Evolutionary conservation across 1,140 invertebrate species (phyloP).

Genomic region (Steinernema feltiae): DNA sequence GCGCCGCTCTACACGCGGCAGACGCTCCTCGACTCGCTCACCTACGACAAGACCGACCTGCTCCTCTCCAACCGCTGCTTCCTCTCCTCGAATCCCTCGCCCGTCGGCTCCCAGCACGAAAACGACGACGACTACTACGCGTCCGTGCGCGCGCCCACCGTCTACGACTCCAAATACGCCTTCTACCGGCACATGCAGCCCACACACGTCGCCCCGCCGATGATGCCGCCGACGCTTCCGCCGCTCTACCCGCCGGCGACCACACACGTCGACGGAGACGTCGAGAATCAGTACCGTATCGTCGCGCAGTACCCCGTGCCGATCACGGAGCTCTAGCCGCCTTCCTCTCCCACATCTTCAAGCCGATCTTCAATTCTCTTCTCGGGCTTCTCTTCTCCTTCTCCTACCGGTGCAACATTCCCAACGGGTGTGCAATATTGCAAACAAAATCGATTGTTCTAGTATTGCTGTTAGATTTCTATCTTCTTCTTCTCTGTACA

Average conservation of each 20-base stretch:
- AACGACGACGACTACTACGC: constrained; percentile 1
- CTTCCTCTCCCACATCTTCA: background rate
- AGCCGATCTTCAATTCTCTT: background rate
- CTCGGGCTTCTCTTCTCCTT: background rate
- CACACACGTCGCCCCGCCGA: background rate
- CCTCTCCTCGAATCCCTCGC: background rate
- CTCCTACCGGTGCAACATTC: too few relatives aligned
- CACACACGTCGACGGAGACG: too few relatives aligned
- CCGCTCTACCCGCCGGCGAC: background rate
- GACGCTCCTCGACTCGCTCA: constrained; percentile 13
- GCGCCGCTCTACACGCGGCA: background rate
- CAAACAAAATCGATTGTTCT: too few relatives aligned
- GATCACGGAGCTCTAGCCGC: constrained; percentile 3
- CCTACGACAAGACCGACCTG: constrained; percentile 10
- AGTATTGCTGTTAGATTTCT: too few relatives aligned
- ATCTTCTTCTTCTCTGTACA: too few relatives aligned
- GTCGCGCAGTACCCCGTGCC: constrained; percentile 11
- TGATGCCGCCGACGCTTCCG: background rate
- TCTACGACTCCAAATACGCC: constrained; percentile 4
- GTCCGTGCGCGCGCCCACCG: background rate
- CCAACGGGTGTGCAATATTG: too few relatives aligned
- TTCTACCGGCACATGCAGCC: background rate
- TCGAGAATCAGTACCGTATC: constrained; percentile 4
- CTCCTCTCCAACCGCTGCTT: background rate
- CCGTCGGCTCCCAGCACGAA: constrained; percentile 7